Conservation (phyloP, 1,140 invertebrate species). For the Caerostris extrusa region DNA sequence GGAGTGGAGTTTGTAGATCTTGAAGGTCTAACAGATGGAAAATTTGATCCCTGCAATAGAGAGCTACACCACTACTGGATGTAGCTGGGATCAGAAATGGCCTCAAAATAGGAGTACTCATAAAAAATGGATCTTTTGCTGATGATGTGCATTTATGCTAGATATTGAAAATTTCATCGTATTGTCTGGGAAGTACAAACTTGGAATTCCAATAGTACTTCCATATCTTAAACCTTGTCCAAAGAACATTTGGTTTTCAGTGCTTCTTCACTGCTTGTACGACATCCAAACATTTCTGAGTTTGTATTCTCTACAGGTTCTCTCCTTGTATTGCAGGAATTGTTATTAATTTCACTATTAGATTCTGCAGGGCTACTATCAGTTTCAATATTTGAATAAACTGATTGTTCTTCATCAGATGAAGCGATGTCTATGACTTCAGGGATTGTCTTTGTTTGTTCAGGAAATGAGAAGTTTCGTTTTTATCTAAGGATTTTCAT, state of each 20-base stretch:
- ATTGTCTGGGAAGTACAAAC: neutral
- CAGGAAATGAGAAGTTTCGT: neutral
- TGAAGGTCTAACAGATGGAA: neutral
- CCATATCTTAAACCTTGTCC: neutral
- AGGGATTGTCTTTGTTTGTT: neutral
- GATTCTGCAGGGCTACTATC: too few relatives aligned
- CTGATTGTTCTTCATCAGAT: neutral
- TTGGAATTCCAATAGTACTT: neutral
- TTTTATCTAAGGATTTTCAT: neutral
- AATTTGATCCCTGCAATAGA: neutral
- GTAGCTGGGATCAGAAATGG: neutral
- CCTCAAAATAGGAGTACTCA: neutral
- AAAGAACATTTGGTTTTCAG: neutral
- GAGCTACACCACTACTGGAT: neutral
- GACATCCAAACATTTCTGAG: neutral
- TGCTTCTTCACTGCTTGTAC: neutral
- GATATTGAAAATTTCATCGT: neutral
- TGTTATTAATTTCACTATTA: too few relatives aligned
- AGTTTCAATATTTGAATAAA: neutral
- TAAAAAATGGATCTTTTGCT: neutral
- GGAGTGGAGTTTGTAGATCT: neutral
- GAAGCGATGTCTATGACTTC: constrained; percentile 51
- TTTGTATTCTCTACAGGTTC: neutral
- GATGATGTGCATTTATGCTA: too few relatives aligned
- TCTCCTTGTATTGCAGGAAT: neutral